Percentiles rank a stretch among this genome's conserved stretches.
Conservation (phyloP, 2,797 vertebrate genomes). For the Anisognathus igniventris region DNA sequence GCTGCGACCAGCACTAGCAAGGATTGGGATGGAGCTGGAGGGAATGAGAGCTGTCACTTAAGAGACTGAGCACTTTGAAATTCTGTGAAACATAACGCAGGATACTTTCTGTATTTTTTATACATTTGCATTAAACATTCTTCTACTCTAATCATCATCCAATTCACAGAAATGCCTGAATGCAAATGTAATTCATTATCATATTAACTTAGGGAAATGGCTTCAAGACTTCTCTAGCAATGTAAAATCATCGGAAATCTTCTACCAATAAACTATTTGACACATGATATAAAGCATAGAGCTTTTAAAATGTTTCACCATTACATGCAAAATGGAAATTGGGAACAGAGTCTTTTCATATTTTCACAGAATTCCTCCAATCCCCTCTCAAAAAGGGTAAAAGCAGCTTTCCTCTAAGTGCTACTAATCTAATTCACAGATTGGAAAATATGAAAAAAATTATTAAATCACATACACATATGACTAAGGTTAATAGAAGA, state of each 20-base stretch:
- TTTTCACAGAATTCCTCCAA: background rate
- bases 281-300: background rate
- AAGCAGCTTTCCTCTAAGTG: background rate
- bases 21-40: conserved; percentile 23
- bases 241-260: background rate
- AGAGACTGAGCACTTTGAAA: conserved; percentile 21
- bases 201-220: conserved; percentile 1
- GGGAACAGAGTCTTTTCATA: background rate
- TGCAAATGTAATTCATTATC: background rate
- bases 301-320: background rate
- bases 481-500: background rate
- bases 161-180: conserved; percentile 26
- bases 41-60: conserved; percentile 12
- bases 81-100: background rate
- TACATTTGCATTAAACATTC: background rate
- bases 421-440: background rate
- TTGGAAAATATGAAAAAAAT: background rate
- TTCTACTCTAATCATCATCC: background rate
- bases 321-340: background rate
- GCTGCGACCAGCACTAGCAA: conserved; percentile 6
- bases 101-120: background rate
- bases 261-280: background rate
- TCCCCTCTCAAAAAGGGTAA: background rate
- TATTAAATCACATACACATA: background rate
- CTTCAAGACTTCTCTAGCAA: background rate